Evolutionary conservation across 2,888 invertebrate species (phyloP).

Genomic region (Falcaria lacertinaria): DNA sequence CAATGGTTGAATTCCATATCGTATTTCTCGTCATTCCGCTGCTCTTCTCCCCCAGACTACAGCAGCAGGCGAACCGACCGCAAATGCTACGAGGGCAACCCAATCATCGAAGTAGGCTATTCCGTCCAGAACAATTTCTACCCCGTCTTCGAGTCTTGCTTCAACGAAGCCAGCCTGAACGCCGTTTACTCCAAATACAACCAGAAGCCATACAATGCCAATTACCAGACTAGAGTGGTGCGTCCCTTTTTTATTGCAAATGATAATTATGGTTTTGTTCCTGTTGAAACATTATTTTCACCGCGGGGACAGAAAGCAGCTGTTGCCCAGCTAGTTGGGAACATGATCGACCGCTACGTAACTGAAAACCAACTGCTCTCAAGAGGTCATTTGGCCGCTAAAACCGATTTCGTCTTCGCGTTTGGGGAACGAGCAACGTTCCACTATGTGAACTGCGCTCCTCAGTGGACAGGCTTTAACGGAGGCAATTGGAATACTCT

Average conservation of each 20-base stretch:
- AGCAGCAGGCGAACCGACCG: conserved; percentile 44
- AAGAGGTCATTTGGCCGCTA: conserved; percentile 83
- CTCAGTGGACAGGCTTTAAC: conserved; percentile 84
- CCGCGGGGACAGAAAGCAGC: conserved; percentile 48
- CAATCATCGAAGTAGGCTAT: conserved; percentile 62
- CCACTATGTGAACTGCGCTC: conserved; percentile 83
- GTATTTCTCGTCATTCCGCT: conserved; percentile 44
- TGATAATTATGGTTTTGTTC: conserved; percentile 37
- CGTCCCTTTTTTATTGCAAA: conserved; percentile 58
- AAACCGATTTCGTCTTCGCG: conserved; percentile 82
- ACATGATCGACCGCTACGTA: conserved; percentile 54
- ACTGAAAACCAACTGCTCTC: conserved; percentile 62
- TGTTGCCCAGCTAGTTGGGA: conserved; percentile 45
- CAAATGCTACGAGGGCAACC: conserved; percentile 46
- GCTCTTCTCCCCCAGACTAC: conserved; percentile 41
- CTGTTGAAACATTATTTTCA: conserved; percentile 51
- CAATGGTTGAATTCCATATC: conserved; percentile 49
- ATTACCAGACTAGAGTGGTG: conserved; percentile 55
- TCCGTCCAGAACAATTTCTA: conserved; percentile 43
- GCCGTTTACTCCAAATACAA: conserved; percentile 60
- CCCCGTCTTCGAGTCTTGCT: conserved; percentile 62
- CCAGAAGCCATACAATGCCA: conserved; percentile 61
- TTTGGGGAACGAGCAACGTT: conserved; percentile 81
- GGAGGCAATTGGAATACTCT: conserved; percentile 80
- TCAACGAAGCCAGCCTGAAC: conserved; percentile 42